Evolutionary conservation across 2,797 vertebrate species (phyloP), one percentile per base, ranked within the genome.

Genomic region (Centroberyx gerrardi): DNA sequence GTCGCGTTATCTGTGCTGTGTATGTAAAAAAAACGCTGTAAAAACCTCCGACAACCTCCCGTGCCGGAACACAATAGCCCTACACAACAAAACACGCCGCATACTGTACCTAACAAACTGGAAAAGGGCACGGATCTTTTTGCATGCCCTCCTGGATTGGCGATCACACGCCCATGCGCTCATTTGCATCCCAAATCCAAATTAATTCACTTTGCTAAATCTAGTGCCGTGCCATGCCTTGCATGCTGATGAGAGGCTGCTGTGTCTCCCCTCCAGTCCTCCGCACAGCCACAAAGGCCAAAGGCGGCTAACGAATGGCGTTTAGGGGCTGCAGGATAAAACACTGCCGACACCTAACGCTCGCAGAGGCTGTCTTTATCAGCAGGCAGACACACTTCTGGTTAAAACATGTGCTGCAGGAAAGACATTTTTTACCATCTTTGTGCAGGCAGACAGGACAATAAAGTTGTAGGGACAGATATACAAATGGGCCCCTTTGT

Each of bases 181-280:
- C 95, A 99, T 99, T 99, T 98, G 97, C 97, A 99, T 98, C 96
- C 97, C 97, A 98, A 98, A 99, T 99, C 97, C 97, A 98, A 98
- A 99, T 99, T 98, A 99, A 99, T 99, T 99, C 97, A 97, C 96
- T 97, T 98, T 96, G 96, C 96, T 96, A 96, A 98, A 98, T 98
- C 97, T 97, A 96, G 95, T 96, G 96, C 96, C 87, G 95, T 90
- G 94, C 96, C 96, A 95, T 90, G 96, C 94, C 96, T 95, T 94
- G 97, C 97, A 98, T 98, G 95, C 96, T 97, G 96, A 98, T 97
- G 96, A 97, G 96, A 91, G 95, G 86, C 94, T 94, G 94, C 93
- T 85, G 90, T 91, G 95, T 95, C 94, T 95, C 94, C 93, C 96
- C 95, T 80, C 78, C 81, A 80, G 83, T 88, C 82, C 72, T 94